Evolutionary conservation across 2,888 invertebrate species (phyloP), one percentile per base, ranked within the genome.

Genomic region (Conops quadrifasciatus): DNA sequence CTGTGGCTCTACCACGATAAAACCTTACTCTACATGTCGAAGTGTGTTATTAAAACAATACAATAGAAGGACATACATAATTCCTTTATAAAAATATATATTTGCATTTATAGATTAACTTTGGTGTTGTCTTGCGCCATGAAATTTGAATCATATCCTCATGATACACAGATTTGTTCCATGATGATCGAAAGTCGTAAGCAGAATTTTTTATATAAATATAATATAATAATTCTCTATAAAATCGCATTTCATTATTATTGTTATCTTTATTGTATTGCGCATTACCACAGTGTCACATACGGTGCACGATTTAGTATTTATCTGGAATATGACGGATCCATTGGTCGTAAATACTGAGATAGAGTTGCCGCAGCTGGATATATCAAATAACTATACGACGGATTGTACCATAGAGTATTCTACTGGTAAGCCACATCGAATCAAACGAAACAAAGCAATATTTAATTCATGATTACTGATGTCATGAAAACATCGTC

Each of bases 171-270:
- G 87, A 92, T 93, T 78, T 97, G 96, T 84, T 93, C 93, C 67
- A 94, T 96, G 92, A 94, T 94, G 92, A 95, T 96, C 72, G 96
- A 96, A 88, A 96, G 96, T 82, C 89, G 96, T 96, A 88, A 91
- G 95, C 92, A 26, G 5, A 2, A 58, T 4, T 13, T 15, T n/a
- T 73, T 58, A 71, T 28, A 63, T 24, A 26, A 51, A 36, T 24
- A 19, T 11, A 2, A 11, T 26, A 15, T 36, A 67, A 63, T 21
- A n/a, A 36, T 63, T 24, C 28, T 26, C 5, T 59, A 15, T 9
- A 15, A 58, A 45, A n/a, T n/a, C n/a, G n/a, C n/a, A n/a, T n/a
- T n/a, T 62, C 24, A 15, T 30, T n/a, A 30, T 16, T 1, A 30
- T 62, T 62, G 5, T n/a, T 43, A 16, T 21, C 56, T n/a, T 56